Evolutionary conservation across 1,140 invertebrate species (phyloP), one percentile per base, ranked within the genome.

Genomic region (Phocides pigmalion): DNA sequence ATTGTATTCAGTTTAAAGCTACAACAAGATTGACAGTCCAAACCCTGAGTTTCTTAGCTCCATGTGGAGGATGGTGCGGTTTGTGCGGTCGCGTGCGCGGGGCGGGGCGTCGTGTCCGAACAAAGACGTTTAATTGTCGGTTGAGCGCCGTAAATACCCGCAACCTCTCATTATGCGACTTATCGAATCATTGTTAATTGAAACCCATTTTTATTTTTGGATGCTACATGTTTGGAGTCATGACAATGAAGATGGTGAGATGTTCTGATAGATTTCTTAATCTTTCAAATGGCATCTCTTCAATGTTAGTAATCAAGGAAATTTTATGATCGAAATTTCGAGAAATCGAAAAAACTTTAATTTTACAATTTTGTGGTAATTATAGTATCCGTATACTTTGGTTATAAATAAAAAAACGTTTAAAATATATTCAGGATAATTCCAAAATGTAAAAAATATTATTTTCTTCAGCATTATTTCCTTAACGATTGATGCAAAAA

Each of bases 181-280:
- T 81, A 81, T 83, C 81, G 77, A 72, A 80, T 77, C 76, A 78
- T 84, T 84, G 78, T 85, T 87, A 87, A 87, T 87, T 87, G 84
- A 87, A 87, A 79, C 66, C 70, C 66, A 72, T 50, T 69, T 64
- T 73, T 79, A 70, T 68, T 69, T 68, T 69, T 64, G 61, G 62
- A 65, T 54, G 54, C 32, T 20, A 53, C 16, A 11, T 16, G 19
- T 15, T 12, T 19, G 16, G 5, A 8, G 19, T 5, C 35, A 17
- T 16, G 28, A 39, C 35, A 39, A 25, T 25, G 8, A 12, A 22
- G 15, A 39, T 22, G 19, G 19, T 25, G 12, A 42, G 20, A 56
- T 56, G 39, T 56, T 56, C 28, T 44, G 41, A 56, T 44, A 56
- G 12, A 12, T 47, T 47, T 59, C 47, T 42, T 39, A 46, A 50